Conservation (phyloP, 2,113 vertebrate genomes). For the Oenanthe oenanthe region DNA sequence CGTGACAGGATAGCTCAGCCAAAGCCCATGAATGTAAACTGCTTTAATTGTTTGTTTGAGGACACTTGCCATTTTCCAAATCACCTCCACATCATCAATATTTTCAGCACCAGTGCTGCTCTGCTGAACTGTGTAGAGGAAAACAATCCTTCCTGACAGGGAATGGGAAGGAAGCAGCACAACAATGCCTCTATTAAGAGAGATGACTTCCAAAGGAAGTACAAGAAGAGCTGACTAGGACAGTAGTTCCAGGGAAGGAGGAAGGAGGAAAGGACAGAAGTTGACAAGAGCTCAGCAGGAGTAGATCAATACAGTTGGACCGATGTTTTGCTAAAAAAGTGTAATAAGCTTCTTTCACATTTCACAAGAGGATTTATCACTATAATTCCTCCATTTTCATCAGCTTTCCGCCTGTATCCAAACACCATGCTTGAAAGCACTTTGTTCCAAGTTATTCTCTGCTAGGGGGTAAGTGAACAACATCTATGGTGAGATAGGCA, state of each 20-base stretch:
- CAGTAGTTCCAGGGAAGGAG: background rate
- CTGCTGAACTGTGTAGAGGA: background rate
- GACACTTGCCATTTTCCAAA: background rate
- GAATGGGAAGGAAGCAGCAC: background rate
- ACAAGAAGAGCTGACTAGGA: background rate
- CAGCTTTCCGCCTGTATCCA: background rate
- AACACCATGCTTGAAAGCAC: background rate
- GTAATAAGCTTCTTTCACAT: background rate
- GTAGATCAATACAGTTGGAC: fast-evolving
- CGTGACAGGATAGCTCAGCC: background rate
- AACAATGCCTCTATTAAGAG: background rate
- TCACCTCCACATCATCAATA: background rate
- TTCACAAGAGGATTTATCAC: background rate
- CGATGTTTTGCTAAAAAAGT: background rate
- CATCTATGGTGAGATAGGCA: background rate
- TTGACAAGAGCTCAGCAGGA: background rate
- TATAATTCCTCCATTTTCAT: background rate
- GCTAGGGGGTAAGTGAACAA: background rate
- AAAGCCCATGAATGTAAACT: background rate
- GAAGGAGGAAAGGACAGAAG: background rate
- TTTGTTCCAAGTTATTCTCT: background rate
- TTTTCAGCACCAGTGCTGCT: background rate
- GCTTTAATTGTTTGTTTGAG: background rate
- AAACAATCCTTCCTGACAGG: background rate
- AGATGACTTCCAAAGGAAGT: background rate